Evolutionary conservation across 1,140 invertebrate species (phyloP), one percentile per base, ranked within the genome.

Genomic region (Bombus haemorrhoidalis): DNA sequence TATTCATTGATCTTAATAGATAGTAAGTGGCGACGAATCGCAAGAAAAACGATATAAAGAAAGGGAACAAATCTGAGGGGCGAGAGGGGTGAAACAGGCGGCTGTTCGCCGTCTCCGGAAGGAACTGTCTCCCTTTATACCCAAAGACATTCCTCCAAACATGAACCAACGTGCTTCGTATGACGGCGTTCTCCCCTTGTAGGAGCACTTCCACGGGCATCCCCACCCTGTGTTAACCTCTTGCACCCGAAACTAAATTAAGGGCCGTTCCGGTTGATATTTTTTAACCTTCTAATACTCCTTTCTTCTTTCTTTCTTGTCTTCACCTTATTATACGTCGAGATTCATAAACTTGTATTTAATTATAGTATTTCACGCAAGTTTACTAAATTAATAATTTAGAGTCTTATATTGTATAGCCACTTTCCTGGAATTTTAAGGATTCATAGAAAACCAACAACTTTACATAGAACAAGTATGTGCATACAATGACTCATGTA

Each of bases 71-170:
- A 86, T 73, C 69, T 64, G 68, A n/a, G 41, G 77, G 59, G 57
- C 15, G 62, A 77, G 81, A 83, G 82, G 85, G 78, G 82, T 83
- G 76, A 88, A 91, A 89, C 87, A 83, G 89, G 89, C 91, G 89
- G 91, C 89, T 89, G 91, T 53, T 91, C 80, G 85, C 81, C 86
- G 90, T 89, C 87, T 89, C 90, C 90, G 92, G 90, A 92, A 91
- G 91, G 86, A 92, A 92, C 91, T 91, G 92, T 92, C 92, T 91
- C 85, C 86, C 85, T 92, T 88, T 80, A 89, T 91, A 83, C 81
- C 84, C 86, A 88, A 89, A 86, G 80, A 90, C 86, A 89, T 89
- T 87, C 88, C 83, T 88, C 73, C 78, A 85, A 91, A 92, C 91
- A 92, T 88, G 89, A 92, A 88, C 90, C 86, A 91, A 90, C 89